phyloP scores from a whole-genome alignment of 2,888 invertebrate genomes.

The Scaptodrosophila latifasciaeformis region DNA sequence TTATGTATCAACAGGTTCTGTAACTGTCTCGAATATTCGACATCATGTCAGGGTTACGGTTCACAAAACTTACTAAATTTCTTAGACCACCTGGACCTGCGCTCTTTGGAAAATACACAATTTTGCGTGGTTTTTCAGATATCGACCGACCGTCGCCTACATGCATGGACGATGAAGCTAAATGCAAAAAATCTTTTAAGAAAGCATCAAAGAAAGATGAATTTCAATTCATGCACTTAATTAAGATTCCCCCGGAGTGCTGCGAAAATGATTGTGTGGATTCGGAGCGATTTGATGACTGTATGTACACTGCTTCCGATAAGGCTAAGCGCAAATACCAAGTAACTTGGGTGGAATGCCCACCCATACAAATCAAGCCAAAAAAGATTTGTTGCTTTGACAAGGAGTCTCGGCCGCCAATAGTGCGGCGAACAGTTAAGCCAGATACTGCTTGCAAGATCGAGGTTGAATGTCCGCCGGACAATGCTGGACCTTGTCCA shows the following conservation, averaged over 20 bases:
- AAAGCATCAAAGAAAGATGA: not conserved
- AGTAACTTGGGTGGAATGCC: slow-evolving; percentile 65
- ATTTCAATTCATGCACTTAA: slow-evolving; percentile 33
- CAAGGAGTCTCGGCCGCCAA: slow-evolving; percentile 18
- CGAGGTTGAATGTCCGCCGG: slow-evolving; percentile 6
- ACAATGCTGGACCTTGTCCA: slow-evolving; percentile 18
- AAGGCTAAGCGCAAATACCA: slow-evolving; percentile 57
- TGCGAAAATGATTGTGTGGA: slow-evolving; percentile 37
- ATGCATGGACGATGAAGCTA: too few relatives aligned
- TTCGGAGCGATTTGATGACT: slow-evolving; percentile 29
- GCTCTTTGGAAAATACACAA: too few relatives aligned
- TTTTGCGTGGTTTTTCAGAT: too few relatives aligned
- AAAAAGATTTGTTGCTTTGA: slow-evolving; percentile 48
- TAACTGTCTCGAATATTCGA: too few relatives aligned
- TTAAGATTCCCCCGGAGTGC: slow-evolving; percentile 26
- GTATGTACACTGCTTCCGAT: slow-evolving; percentile 42
- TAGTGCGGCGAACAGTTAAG: slow-evolving; percentile 29
- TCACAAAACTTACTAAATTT: too few relatives aligned
- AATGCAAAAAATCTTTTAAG: not conserved
- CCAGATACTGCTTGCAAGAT: slow-evolving; percentile 15
- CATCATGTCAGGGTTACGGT: too few relatives aligned
- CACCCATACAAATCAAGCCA: slow-evolving; percentile 39
- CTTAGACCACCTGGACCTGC: too few relatives aligned
- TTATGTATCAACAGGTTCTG: not conserved
- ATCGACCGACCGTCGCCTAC: slow-evolving; percentile 14